These are phyloP conservation scores for Rhopalosiphum maidis DNA, from an alignment of 1,140 invertebrate genomes.

Conservation along the genomic window DNA sequence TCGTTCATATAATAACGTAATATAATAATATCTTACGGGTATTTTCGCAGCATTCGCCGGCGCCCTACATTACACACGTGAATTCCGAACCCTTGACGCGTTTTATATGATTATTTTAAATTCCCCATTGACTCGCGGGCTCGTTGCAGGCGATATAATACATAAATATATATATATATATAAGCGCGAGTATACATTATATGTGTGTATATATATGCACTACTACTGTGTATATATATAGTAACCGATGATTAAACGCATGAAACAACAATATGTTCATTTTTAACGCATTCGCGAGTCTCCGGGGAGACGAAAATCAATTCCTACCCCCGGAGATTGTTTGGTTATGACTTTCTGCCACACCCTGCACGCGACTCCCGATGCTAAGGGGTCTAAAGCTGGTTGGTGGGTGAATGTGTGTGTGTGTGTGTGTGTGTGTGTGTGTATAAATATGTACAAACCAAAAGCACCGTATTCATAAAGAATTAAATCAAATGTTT, in stretches of 20 bases:
- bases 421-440: not conserved
- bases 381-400: not conserved
- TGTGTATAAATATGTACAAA: not conserved
- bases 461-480: not conserved
- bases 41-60: slow-evolving; percentile 4
- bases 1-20: not conserved
- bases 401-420: not conserved
- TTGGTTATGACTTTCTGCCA: slow-evolving; percentile 52
- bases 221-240: not conserved
- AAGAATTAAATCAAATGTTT: slow-evolving; percentile 45
- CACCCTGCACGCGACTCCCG: not conserved
- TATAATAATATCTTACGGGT: slow-evolving; percentile 36
- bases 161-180: not conserved
- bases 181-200: not conserved
- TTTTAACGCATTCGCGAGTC: slow-evolving; percentile 46
- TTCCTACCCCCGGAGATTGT: slow-evolving; percentile 49
- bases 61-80: slow-evolving; percentile 12
- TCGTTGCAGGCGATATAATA: slow-evolving; percentile 23
- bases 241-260: slow-evolving; percentile 53
- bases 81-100: slow-evolving; percentile 45
- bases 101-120: slow-evolving; percentile 46
- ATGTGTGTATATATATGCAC: not conserved
- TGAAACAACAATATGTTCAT: slow-evolving; percentile 56
- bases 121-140: slow-evolving; percentile 6
- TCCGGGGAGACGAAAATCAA: slow-evolving; percentile 52